Evolutionary conservation across 2,797 vertebrate species (phyloP), one percentile per base, ranked within the genome.

Genomic region (Myotis vivesi): DNA sequence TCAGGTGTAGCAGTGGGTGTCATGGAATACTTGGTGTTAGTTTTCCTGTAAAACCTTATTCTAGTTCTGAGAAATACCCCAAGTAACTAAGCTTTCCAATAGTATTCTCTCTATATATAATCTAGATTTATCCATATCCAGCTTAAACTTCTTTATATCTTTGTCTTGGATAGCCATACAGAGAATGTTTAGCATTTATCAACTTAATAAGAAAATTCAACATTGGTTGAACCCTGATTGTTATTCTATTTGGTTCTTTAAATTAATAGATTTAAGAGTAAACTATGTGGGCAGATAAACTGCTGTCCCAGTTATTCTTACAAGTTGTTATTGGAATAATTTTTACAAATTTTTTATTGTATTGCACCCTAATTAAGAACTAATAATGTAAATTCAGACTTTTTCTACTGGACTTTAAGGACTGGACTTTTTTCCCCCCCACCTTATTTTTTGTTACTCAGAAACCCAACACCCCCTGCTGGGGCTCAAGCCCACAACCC

Each of bases 181-280:
- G 25, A 96, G 71, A 83, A 79, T 90, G 46, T 68, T 86, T 91
- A 82, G 15, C 79, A 57, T 91, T 94, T 87, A 62, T 64, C 22
- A 66, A 12, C 33, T 41, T 87, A 68, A 30, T 57, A 92, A 87
- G 79, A 86, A 92, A 68, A 95, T 92, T 82, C 13, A 87, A 30
- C 12, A 36, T 30, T 92, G 51, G 22, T 93, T 85, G 59, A 30
- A 64, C 51, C 10, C 3, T 79, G 41, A 7, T 85, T 69, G 20
- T 86, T 87, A 33, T 64, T 95, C 64, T 88, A 17, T 44, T 23
- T 84, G 38, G 62, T 92, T 95, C 75, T 86, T 92, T 95, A 84
- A 84, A 44, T 51, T 81, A 89, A 25, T 66, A 93, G 22, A 85
- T 69, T 87, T 86, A 86, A 87, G 46, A 75, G 55, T 22, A 81